phyloP scores from a whole-genome alignment of 2,888 invertebrate genomes.

The Rhogogaster chlorosoma region DNA sequence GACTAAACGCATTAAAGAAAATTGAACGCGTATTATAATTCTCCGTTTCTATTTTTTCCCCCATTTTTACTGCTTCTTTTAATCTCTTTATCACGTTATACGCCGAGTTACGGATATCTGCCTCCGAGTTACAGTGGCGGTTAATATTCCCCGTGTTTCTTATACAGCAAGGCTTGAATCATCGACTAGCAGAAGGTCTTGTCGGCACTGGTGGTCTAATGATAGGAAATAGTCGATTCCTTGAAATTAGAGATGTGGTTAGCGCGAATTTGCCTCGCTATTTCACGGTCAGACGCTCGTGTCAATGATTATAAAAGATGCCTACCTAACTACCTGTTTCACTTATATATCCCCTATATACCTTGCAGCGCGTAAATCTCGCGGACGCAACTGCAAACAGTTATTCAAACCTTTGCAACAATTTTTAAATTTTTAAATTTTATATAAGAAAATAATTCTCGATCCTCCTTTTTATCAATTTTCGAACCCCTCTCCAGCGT shows the following conservation, averaged over 20 bases:
- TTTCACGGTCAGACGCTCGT: slow-evolving; percentile 65
- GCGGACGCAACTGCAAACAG: too few relatives aligned
- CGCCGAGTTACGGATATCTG: background rate
- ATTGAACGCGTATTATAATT: background rate
- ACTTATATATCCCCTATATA: background rate
- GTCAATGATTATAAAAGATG: slow-evolving; percentile 61
- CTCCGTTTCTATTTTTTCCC: background rate
- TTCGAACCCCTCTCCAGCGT: background rate
- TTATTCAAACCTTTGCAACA: too few relatives aligned
- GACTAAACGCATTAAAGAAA: background rate
- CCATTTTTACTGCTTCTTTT: background rate
- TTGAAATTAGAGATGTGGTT: slow-evolving; percentile 63
- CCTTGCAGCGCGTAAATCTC: background rate
- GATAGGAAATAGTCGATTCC: slow-evolving; percentile 65
- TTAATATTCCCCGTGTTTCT: background rate
- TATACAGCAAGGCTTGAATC: background rate
- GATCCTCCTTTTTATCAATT: background rate
- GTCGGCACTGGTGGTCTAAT: slow-evolving; percentile 55
- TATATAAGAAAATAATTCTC: too few relatives aligned
- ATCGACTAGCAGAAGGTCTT: background rate
- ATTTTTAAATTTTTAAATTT: too few relatives aligned
- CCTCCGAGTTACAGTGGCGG: background rate
- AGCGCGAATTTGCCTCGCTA: slow-evolving; percentile 58
- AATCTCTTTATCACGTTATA: background rate
- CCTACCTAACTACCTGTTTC: background rate